Evolutionary conservation across 2,888 invertebrate genomes (phyloP).

Genomic region (Limulus polyphemus): DNA sequence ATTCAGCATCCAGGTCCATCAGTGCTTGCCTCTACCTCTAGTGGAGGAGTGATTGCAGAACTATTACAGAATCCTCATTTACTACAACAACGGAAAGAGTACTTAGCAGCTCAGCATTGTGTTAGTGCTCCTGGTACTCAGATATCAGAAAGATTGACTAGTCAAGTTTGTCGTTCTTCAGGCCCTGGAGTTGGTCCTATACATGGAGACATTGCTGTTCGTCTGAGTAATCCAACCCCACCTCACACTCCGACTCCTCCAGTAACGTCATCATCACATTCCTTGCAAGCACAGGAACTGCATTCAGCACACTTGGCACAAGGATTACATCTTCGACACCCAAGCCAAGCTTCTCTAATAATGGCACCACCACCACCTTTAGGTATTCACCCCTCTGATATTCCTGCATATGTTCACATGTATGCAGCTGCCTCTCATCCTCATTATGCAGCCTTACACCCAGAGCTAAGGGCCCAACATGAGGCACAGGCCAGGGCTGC

Average conservation of each 20-base stretch:
- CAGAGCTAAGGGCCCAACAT: constrained; percentile 27
- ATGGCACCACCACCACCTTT: constrained; percentile 22
- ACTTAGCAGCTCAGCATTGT: constrained; percentile 9
- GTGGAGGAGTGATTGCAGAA: constrained; percentile 28
- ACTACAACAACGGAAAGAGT: constrained; percentile 28
- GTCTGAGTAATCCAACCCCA: constrained; percentile 26
- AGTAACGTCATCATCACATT: constrained; percentile 12
- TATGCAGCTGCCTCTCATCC: constrained; percentile 22
- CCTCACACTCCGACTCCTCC: constrained; percentile 28
- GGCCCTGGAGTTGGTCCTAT: constrained; percentile 23
- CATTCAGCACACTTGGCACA: constrained; percentile 13
- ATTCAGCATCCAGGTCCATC: constrained; percentile 17
- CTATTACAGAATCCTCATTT: constrained; percentile 26
- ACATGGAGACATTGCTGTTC: constrained; percentile 23
- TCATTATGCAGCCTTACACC: constrained; percentile 15
- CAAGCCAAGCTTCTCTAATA: constrained; percentile 22
- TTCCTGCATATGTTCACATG: constrained; percentile 23
- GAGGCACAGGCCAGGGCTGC: constrained; percentile 21
- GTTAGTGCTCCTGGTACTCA: constrained; percentile 6
- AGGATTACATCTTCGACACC: constrained; percentile 25
- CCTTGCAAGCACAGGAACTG: constrained; percentile 11
- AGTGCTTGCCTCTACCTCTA: constrained; percentile 3
- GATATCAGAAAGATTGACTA: constrained; percentile 10
- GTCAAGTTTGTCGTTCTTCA: constrained; percentile 24
- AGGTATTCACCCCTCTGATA: constrained; percentile 22